Conservation (phyloP, 2,888 invertebrate species). For the Erebia aethiops region DNA sequence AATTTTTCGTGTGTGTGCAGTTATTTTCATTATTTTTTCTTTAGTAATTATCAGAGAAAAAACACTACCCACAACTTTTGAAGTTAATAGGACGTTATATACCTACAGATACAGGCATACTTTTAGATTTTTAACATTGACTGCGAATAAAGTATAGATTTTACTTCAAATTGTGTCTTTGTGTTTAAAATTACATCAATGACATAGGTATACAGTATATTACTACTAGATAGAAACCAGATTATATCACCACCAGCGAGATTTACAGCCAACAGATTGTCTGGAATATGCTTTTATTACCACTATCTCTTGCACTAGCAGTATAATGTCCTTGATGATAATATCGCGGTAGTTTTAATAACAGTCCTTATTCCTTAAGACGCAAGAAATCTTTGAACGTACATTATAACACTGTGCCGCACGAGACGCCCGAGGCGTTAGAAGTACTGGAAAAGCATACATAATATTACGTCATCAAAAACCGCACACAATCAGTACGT, state of each 20-base stretch:
- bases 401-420: neutral
- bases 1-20: too few species aligned
- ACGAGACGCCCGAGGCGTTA: neutral
- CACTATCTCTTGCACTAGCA: constrained; percentile 10
- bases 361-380: constrained; percentile 27
- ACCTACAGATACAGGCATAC: too few species aligned
- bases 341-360: constrained; percentile 27
- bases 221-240: neutral
- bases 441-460: neutral
- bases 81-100: too few species aligned
- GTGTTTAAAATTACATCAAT: too few species aligned
- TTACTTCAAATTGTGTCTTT: too few species aligned
- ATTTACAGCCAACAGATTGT: neutral
- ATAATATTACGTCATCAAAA: neutral
- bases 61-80: too few species aligned
- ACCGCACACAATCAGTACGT: neutral
- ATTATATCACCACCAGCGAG: neutral
- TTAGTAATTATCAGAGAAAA: too few species aligned
- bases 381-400: constrained; percentile 13
- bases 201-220: too few species aligned
- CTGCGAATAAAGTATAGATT: too few species aligned
- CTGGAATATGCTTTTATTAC: neutral
- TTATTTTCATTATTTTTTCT: too few species aligned
- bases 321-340: constrained; percentile 31
- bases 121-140: too few species aligned